These are phyloP conservation scores for Trididemnum miniatum DNA, from an alignment of 23 tunicate species.

Conservation along the genomic window DNA sequence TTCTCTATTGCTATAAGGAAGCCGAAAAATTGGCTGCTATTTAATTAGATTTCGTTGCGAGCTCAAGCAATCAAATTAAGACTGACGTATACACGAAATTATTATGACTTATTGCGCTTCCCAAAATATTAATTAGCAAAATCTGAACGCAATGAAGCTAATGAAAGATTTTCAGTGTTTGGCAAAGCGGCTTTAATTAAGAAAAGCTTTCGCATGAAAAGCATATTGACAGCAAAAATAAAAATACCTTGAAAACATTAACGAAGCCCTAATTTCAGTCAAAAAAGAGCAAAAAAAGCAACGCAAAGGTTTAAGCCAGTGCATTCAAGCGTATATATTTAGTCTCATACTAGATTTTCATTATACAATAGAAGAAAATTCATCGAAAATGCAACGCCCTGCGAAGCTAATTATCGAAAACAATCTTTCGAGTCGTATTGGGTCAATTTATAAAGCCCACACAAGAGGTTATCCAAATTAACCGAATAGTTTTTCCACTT, in stretches of 20 bases:
- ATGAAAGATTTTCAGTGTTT: background rate
- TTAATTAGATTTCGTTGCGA: background rate
- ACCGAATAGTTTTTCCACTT: background rate
- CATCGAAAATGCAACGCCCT: no score
- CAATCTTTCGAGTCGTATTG: background rate
- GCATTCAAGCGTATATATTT: no score
- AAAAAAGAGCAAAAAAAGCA: no score
- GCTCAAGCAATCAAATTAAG: background rate
- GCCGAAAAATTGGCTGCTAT: background rate
- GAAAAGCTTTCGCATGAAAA: background rate
- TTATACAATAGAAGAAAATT: no score
- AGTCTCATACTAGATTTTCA: no score
- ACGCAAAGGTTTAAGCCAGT: no score
- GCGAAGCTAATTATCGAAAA: background rate
- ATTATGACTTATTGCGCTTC: background rate
- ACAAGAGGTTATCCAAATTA: background rate
- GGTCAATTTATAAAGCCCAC: constrained; percentile 10
- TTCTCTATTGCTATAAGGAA: no score
- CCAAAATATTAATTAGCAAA: background rate
- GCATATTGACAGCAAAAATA: background rate
- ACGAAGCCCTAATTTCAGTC: no score
- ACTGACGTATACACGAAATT: background rate
- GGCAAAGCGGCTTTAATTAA: constrained; percentile 1
- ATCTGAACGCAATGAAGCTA: background rate
- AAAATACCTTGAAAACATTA: no score